These are phyloP conservation scores for Indicator indicator DNA, from an alignment of 2,113 vertebrate genomes.

Conservation along the genomic window DNA sequence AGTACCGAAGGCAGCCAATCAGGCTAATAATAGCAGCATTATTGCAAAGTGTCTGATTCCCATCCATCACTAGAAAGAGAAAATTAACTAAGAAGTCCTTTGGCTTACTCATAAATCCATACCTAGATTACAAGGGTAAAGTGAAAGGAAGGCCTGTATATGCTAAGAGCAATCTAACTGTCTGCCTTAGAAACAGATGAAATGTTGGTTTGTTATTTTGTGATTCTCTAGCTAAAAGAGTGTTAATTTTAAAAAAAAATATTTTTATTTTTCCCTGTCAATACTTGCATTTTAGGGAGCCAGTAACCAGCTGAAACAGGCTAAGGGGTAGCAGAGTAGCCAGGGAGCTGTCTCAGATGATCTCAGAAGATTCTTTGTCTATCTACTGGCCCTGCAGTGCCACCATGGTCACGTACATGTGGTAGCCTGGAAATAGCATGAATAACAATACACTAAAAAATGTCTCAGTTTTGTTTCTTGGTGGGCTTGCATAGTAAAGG, in stretches of 20 bases:
- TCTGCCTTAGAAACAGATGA: not conserved
- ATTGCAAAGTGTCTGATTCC: slow-evolving; percentile 12
- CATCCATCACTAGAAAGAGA: slow-evolving; percentile 27
- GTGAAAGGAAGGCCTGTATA: not conserved
- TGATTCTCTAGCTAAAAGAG: not conserved
- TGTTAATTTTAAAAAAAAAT: no score
- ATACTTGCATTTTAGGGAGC: not conserved
- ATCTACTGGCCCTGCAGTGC: not conserved
- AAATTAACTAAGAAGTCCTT: not conserved
- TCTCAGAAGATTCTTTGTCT: not conserved
- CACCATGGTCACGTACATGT: not conserved
- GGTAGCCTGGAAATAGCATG: not conserved
- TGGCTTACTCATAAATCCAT: not conserved
- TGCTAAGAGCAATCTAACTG: not conserved
- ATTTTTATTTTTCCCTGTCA: accelerated
- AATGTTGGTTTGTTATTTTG: not conserved
- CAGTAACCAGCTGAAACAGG: not conserved
- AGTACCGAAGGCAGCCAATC: slow-evolving; percentile 28
- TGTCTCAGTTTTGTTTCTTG: not conserved
- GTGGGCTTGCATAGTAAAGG: not conserved
- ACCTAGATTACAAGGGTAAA: not conserved
- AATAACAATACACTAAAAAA: not conserved
- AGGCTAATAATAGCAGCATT: slow-evolving; percentile 33
- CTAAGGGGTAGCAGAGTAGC: not conserved
- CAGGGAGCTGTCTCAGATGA: not conserved